Evolutionary conservation across 2,113 vertebrate species (phyloP).

Genomic region (Geococcyx californianus): DNA sequence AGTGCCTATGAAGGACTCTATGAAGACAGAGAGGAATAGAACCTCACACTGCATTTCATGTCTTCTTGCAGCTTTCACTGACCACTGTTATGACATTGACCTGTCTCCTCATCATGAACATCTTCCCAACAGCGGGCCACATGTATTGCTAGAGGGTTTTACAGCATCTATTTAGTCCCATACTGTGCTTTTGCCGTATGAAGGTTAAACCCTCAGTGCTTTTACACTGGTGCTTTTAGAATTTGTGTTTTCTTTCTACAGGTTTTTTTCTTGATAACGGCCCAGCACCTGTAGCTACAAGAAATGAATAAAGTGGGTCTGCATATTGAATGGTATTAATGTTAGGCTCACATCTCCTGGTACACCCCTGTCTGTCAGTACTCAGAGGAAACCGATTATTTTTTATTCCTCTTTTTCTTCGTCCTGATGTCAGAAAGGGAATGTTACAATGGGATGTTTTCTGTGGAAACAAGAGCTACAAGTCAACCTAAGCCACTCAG

Average conservation of each 20-base stretch:
- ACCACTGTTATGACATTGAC: neutral
- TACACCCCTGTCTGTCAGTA: neutral
- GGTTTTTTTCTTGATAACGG: neutral
- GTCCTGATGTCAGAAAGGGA: neutral
- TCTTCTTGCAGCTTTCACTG: neutral
- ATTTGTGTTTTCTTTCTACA: neutral
- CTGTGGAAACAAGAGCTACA: neutral
- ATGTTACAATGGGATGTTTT: neutral
- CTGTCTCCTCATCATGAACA: neutral
- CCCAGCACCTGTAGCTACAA: neutral
- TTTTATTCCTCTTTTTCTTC: neutral
- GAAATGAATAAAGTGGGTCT: neutral
- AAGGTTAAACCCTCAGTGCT: neutral
- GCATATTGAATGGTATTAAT: neutral
- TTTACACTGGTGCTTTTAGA: neutral
- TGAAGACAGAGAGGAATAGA: neutral
- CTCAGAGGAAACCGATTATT: neutral
- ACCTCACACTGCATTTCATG: neutral
- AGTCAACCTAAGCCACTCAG: neutral
- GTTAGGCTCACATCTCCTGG: neutral
- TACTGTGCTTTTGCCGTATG: neutral
- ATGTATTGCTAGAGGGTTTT: neutral
- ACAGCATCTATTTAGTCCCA: neutral
- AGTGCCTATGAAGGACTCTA: neutral
- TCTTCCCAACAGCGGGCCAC: neutral